Evolutionary conservation across 37 sponge, comb jelly and placozoan species (phyloP).

Genomic region (Spongilla lacustris): DNA sequence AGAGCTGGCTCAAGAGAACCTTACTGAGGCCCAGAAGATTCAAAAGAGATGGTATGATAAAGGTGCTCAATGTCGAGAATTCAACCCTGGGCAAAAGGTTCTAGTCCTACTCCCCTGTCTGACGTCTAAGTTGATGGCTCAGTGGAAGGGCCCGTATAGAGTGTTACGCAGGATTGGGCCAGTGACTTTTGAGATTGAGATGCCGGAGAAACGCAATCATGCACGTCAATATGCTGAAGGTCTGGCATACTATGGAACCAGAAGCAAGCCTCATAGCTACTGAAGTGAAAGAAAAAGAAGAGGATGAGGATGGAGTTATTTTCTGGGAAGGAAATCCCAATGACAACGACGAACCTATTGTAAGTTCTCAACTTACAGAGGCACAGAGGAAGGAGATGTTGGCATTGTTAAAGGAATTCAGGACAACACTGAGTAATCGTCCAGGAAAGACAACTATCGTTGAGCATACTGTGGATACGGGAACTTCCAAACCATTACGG

Average conservation of each 20-base stretch:
- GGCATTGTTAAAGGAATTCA: no score
- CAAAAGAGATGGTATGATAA: slow-evolving; percentile 46
- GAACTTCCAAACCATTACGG: slow-evolving; percentile 19
- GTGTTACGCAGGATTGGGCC: background rate
- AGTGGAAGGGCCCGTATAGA: slow-evolving; percentile 48
- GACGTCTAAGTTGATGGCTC: slow-evolving; percentile 36
- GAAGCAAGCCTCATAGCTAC: background rate
- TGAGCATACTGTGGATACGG: no score
- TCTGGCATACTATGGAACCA: slow-evolving; percentile 9
- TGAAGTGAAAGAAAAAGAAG: background rate
- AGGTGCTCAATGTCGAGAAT: slow-evolving; percentile 1
- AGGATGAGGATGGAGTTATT: background rate
- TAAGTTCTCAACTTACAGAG: no score
- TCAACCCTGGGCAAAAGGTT: slow-evolving; percentile 33
- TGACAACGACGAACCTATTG: no score
- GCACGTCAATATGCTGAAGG: slow-evolving; percentile 32
- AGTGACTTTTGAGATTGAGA: slow-evolving; percentile 11
- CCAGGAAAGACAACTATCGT: no score
- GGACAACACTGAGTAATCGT: no score
- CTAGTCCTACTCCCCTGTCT: slow-evolving; percentile 31
- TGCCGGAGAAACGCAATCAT: slow-evolving; percentile 4
- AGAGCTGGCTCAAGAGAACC: slow-evolving; percentile 36
- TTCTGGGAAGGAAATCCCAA: no score
- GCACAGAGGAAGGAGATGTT: no score
- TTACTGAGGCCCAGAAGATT: background rate